Conservation (phyloP, 1,140 invertebrate species). For the Ceratosolen solmsi region DNA sequence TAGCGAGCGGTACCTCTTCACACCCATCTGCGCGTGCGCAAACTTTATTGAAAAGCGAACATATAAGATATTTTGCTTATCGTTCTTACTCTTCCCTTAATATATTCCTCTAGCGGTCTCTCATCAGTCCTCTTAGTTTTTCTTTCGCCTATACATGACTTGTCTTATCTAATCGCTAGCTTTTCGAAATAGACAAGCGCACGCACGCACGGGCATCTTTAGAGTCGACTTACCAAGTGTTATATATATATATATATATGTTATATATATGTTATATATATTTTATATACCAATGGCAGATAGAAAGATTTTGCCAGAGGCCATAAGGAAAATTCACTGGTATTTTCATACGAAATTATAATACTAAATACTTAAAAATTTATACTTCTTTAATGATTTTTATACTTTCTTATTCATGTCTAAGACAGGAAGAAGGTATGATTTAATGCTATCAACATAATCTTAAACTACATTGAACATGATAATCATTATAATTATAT, state of each 20-base stretch:
- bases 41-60: slow-evolving; percentile 1
- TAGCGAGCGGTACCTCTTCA: too few species aligned
- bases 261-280: too few species aligned
- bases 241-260: too few species aligned
- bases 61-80: slow-evolving; percentile 42
- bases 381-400: not conserved
- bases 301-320: not conserved
- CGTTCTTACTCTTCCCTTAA: slow-evolving; percentile 1
- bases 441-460: not conserved
- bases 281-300: too few species aligned
- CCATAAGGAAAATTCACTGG: not conserved
- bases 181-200: not conserved
- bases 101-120: not conserved
- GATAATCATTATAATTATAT: not conserved
- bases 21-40: not conserved
- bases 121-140: not conserved
- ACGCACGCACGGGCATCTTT: not conserved
- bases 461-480: not conserved
- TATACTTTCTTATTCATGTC: not conserved
- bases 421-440: not conserved
- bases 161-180: not conserved
- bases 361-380: not conserved
- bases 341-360: slow-evolving; percentile 10
- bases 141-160: not conserved
- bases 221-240: not conserved